Evolutionary conservation across 1,140 invertebrate species (phyloP), one percentile per base, ranked within the genome.

Genomic region (Mycetomoellerius zeteki): DNA sequence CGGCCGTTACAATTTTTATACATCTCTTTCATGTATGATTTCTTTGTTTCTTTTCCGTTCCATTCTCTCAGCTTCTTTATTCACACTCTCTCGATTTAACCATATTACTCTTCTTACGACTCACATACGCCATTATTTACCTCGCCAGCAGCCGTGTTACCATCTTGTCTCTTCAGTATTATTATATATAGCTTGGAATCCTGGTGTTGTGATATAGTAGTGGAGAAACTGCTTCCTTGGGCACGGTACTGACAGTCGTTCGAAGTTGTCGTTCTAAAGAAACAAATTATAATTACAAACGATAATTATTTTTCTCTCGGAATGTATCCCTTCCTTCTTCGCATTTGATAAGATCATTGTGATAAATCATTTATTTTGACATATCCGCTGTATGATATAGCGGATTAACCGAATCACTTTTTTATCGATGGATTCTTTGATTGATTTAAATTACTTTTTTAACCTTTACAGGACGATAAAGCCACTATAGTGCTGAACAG

Each of bases 181-280:
- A 73, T 81, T 73, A 73, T 75, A 81, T 72, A 91, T 94, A 94
- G 94, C 93, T 95, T 94, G 94, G 94, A 92, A 92, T 94, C 94
- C 94, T 94, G 93, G 93, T 94, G 94, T 95, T 94, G 94, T 94
- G 93, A 93, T 94, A 94, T 65, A 94, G 94, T 95, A 95, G 94
- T 94, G 91, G 91, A 93, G 91, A 94, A 90, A 92, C 86, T 91
- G 89, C 93, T 94, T 94, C 92, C 92, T 94, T 94, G 93, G 93
- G 94, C 93, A 94, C 93, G 93, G 93, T 94, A 92, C 90, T 91
- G 90, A 86, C 88, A 89, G 87, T 91, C 86, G 91, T 91, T 91
- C 90, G 72, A 90, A 91, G 89, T 90, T 90, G 89, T 90, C 65
- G 77, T 91, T 88, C 60, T 71, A 81, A 85, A 67, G 37, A 73